These are phyloP conservation scores for Drosophila paracracens DNA, from an alignment of 2,888 invertebrate species.

Conservation along the genomic window DNA sequence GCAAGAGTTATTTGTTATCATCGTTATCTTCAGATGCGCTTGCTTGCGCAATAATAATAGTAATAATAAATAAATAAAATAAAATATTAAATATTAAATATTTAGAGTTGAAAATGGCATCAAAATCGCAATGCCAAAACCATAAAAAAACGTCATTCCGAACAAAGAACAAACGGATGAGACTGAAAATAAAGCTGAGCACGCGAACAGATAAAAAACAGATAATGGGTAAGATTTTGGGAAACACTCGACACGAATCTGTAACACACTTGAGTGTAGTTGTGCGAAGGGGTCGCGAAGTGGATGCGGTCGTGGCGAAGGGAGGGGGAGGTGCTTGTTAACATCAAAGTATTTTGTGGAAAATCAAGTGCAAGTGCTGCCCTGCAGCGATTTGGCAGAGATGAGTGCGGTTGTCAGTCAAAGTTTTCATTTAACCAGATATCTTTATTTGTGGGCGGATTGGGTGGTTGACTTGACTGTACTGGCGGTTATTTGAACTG, in stretches of 20 bases:
- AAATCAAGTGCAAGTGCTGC: constrained; percentile 22
- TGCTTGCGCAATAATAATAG: too few species aligned
- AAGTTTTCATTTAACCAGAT: constrained; percentile 13
- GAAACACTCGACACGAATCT: background rate
- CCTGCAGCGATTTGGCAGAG: constrained; percentile 12
- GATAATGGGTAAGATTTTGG: background rate
- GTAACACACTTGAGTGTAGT: background rate
- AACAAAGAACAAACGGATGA: background rate
- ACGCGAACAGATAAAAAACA: background rate
- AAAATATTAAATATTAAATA: background rate
- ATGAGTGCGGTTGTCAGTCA: constrained; percentile 43
- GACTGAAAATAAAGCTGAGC: too few species aligned
- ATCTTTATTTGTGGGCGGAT: constrained; percentile 18
- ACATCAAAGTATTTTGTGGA: constrained; percentile 12
- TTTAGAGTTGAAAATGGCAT: background rate
- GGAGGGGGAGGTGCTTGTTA: background rate
- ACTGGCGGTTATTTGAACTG: background rate
- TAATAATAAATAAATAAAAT: too few species aligned
- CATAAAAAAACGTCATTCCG: background rate
- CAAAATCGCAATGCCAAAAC: background rate
- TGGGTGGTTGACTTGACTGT: background rate
- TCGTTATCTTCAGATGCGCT: background rate
- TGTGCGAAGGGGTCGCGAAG: background rate
- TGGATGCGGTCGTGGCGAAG: too few species aligned
- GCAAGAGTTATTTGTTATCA: background rate